A percentile compares a stretch with the other conserved stretches of the same genome.
phyloP scores from a whole-genome alignment of 2,113 vertebrate genomes.

The Lampris incognitus region DNA sequence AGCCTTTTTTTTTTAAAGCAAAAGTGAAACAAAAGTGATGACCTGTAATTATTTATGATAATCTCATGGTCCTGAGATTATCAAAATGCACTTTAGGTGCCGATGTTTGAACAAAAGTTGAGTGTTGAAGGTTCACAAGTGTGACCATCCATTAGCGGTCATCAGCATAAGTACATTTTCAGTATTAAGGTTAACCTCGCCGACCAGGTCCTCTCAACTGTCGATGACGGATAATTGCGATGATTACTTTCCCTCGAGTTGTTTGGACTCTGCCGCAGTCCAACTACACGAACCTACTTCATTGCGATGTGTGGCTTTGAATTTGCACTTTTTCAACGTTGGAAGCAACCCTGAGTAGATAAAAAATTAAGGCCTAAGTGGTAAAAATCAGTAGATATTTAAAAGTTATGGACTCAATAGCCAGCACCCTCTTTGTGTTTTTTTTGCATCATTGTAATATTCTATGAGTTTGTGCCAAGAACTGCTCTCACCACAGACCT shows the following conservation, averaged over 20 bases:
- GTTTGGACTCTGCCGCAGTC: constrained; percentile 26
- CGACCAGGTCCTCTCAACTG: neutral
- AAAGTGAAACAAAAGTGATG: neutral
- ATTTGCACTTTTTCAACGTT: constrained; percentile 61
- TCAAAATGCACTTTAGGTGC: constrained; percentile 25
- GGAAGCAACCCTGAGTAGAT: constrained; percentile 8
- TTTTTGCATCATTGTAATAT: constrained; percentile 4
- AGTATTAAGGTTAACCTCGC: constrained; percentile 24
- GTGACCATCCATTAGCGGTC: neutral
- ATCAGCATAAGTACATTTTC: constrained; percentile 25
- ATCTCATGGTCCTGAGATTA: neutral
- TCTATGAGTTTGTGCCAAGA: constrained; percentile 32
- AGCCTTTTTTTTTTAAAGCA: constrained; percentile 8
- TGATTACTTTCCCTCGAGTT: constrained; percentile 25
- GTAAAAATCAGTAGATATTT: constrained; percentile 5
- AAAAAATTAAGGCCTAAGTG: neutral
- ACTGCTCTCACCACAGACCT: neutral
- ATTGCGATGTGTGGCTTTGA: constrained; percentile 27
- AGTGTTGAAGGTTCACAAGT: neutral
- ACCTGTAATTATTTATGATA: constrained; percentile 21
- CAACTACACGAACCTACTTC: neutral
- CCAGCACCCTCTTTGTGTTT: constrained; percentile 23
- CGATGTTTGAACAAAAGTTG: constrained; percentile 16
- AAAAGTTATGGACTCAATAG: constrained; percentile 30
- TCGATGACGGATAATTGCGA: neutral